phyloP scores from a whole-genome alignment of 2,113 vertebrate species.

The Leuciscus idus region DNA sequence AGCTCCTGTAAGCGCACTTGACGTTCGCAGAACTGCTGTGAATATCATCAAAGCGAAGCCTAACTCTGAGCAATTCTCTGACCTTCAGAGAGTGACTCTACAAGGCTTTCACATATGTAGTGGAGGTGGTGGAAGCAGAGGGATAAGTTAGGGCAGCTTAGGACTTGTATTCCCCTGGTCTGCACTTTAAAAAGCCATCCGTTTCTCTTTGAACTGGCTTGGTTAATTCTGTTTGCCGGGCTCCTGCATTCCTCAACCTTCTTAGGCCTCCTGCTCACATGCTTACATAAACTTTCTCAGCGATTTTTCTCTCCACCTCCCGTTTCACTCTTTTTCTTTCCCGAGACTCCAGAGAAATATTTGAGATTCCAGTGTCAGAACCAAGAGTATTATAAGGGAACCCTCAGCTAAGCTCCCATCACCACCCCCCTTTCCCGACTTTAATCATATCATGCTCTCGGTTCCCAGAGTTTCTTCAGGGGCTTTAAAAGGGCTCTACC shows the following conservation, averaged over 20 bases:
- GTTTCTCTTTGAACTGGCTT: constrained; percentile 69
- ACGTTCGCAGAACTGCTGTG: background rate
- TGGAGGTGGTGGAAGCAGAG: background rate
- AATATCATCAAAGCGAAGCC: constrained; percentile 26
- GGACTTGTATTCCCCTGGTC: constrained; percentile 33
- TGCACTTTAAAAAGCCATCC: constrained; percentile 50
- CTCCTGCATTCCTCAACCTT: constrained; percentile 74
- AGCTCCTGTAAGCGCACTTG: constrained; percentile 34
- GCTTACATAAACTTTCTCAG: constrained; percentile 76
- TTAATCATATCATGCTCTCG: constrained; percentile 61
- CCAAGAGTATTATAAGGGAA: constrained; percentile 59
- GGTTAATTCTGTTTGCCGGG: constrained; percentile 66
- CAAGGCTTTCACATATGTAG: constrained; percentile 24
- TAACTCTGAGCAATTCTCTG: constrained; percentile 28
- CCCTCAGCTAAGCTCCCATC: constrained; percentile 62
- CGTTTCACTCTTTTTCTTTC: constrained; percentile 47
- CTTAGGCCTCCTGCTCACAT: constrained; percentile 72
- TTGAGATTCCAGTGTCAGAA: constrained; percentile 74
- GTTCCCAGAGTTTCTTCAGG: constrained; percentile 61
- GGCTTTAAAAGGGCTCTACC: constrained; percentile 22
- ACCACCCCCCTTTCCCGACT: constrained; percentile 50
- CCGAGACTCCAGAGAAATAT: constrained; percentile 69
- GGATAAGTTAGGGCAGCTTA: constrained; percentile 20
- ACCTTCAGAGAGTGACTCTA: constrained; percentile 31
- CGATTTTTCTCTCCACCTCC: constrained; percentile 35